Base-by-base conservation (phyloP, 1,140 invertebrate genomes). In the Drosophila littoralis region DNA sequence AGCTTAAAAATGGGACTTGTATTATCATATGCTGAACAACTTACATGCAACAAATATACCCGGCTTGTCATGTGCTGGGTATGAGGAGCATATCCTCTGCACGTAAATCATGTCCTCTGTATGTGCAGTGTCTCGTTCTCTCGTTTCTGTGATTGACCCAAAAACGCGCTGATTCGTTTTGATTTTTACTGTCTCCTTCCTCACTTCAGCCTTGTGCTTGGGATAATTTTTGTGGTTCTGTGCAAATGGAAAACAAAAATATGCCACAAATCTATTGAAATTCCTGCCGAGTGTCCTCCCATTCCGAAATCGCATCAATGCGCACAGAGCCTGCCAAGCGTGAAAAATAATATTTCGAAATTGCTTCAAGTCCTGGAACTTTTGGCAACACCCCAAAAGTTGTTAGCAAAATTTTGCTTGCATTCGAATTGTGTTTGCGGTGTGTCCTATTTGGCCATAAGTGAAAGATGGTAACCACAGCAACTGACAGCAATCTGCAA, bases 161-260 rank as follows among this genome's bases (percentile, higher is more conserved):
- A 89, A 88, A 80, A 84, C 60, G 80, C 84, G 83, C 75, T 88
- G 83, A 89, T 89, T 89, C 83, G 80, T 76, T 86, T 81, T 82
- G 84, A 88, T 80, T 89, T 85, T 81, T 82, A 75, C 72, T 66
- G 38, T 75, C 58, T 75, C 50, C 69, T 17, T 54, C 48, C 43
- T 52, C 22, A n/a, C 8, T 5, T 32, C n/a, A 36, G 38, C 28
- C 51, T 57, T 28, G n/a, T 35, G 35, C 36, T 13, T 15, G 54
- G 33, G 48, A 22, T 42, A 57, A 65, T 70, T 70, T 51, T 33
- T 52, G 32, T 60, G 63, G 32, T 6, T 52, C 6, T 55, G 33
- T 35, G 59, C 46, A 83, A 83, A 83, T 84, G 81, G 84, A 86
- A 89, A 86, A 83, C 73, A 83, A 83, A 82, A 89, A 89, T 79